phyloP scores from a whole-genome alignment of 2,113 vertebrate species.

The Ursus arctos region DNA sequence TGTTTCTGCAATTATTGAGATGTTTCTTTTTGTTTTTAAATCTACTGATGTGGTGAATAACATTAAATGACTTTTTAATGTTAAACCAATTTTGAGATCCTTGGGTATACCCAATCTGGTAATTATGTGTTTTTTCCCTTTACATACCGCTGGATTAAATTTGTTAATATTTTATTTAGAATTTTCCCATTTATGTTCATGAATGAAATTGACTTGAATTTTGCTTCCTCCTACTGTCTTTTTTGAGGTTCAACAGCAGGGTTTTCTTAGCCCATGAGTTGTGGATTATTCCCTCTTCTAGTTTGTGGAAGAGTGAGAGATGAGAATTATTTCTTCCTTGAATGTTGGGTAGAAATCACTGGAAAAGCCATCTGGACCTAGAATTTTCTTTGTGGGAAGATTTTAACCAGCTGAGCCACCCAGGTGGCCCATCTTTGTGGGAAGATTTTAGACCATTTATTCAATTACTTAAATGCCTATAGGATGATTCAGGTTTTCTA shows the following conservation, averaged over 20 bases:
- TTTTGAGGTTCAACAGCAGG: not conserved
- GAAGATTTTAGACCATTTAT: constrained; percentile 25
- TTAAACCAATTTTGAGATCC: constrained; percentile 43
- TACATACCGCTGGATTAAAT: constrained; percentile 37
- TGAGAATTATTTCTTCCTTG: constrained; percentile 51
- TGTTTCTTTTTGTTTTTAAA: constrained; percentile 35
- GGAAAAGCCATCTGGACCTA: constrained; percentile 39
- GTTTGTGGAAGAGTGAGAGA: constrained; percentile 34
- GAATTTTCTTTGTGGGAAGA: constrained; percentile 55
- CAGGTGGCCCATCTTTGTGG: not conserved
- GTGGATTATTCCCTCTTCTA: not conserved
- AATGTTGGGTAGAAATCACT: not conserved
- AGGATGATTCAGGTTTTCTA: constrained; percentile 26
- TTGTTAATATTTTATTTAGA: constrained; percentile 51
- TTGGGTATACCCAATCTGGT: not conserved
- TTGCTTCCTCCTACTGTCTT: not conserved
- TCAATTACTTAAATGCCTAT: not conserved
- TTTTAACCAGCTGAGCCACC: not conserved
- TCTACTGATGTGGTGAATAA: not conserved
- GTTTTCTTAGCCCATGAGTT: not conserved
- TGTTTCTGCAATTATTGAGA: not conserved
- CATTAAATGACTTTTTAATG: constrained; percentile 35
- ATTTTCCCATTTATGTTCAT: constrained; percentile 15
- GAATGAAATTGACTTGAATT: constrained; percentile 49
- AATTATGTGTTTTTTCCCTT: constrained; percentile 37